phyloP scores from a whole-genome alignment of 2,888 invertebrate species.

The Caenorhabditis sp. region DNA sequence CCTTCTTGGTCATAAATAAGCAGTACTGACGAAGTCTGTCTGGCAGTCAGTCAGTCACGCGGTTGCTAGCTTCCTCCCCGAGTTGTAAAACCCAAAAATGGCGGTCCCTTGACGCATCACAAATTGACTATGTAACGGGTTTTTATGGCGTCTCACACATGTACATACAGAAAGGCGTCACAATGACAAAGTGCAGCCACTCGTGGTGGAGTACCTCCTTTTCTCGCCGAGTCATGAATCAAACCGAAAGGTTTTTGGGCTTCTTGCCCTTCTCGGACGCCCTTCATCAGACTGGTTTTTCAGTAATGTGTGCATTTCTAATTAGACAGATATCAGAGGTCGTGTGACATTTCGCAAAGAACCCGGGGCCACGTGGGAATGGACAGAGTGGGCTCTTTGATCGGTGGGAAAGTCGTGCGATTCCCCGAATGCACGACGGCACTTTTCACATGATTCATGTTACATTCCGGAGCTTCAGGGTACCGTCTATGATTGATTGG shows the following conservation, averaged over 20 bases:
- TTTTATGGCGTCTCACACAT: conserved; percentile 39
- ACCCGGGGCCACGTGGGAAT: conserved; percentile 34
- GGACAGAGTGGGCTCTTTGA: conserved; percentile 19
- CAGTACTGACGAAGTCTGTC: neutral
- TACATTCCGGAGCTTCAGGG: conserved; percentile 8
- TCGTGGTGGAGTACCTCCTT: neutral
- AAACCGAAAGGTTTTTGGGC: neutral
- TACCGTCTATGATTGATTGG: conserved; percentile 12
- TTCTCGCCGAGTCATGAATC: neutral
- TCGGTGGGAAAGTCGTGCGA: conserved; percentile 42
- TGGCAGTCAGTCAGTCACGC: neutral
- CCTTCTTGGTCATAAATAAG: neutral
- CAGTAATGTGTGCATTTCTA: conserved; percentile 27
- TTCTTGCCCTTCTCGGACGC: neutral
- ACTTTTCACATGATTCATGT: conserved; percentile 30
- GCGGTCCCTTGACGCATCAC: conserved; percentile 48
- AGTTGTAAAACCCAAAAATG: conserved; percentile 6
- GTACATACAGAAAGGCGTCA: conserved; percentile 13
- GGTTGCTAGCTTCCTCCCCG: neutral
- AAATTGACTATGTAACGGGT: conserved; percentile 51
- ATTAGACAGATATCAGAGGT: conserved; percentile 10
- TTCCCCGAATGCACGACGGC: neutral
- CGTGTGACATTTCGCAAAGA: conserved; percentile 16
- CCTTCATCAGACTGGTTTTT: conserved; percentile 5
- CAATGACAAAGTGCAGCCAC: conserved; percentile 13